Base-by-base conservation (phyloP, 2,797 vertebrate genomes). In the Sebastes umbrosus region DNA sequence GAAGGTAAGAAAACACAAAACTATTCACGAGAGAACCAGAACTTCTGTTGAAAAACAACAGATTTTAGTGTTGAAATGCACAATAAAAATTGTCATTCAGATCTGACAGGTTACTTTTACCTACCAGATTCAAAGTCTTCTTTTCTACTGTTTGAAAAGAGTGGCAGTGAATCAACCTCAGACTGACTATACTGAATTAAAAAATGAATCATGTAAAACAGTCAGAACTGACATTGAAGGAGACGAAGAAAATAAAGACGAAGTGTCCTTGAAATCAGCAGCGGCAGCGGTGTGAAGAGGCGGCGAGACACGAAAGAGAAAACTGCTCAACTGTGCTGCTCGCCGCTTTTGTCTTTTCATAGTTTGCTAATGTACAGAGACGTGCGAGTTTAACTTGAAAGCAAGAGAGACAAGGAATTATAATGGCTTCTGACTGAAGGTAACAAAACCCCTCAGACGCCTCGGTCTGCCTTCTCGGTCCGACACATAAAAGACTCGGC, bases 1-100 rank as follows among this genome's bases (percentile, higher is more conserved):
- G 70, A 99, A 99, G 98, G 98, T 99, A 96, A 97, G 55, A 2
- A 58, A 39, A 32, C 4, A 2, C 24, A 9, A 20, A 25, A 36
- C 10, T 3, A 12, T n/a, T 20, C 8, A 50, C 2, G 4, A 54
- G 8, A 52, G 6, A 52, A n/a, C 46, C 27, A 24, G 3, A 58
- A 70, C 39, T 16, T 39, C 3, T 24, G 12, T 52, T 25, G 43
- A 10, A 52, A 4, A 8, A 9, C 25, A 16, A 39, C 11, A 1
- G 4, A 11, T 18, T 25, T 20, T 59, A 11, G 6, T 22, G 9
- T 25, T 39, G 13, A 52, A 22, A 71, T 39, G 8, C 4, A 46
- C 11, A 25, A 63, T 13, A 31, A 18, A 58, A 16, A 18, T 46
- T 55, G 18, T 29, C 27, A 12, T 22, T 72, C 18, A 46, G 22